phyloP scores from a whole-genome alignment of 2,113 vertebrate species.

The Aleadryas rufinucha region DNA sequence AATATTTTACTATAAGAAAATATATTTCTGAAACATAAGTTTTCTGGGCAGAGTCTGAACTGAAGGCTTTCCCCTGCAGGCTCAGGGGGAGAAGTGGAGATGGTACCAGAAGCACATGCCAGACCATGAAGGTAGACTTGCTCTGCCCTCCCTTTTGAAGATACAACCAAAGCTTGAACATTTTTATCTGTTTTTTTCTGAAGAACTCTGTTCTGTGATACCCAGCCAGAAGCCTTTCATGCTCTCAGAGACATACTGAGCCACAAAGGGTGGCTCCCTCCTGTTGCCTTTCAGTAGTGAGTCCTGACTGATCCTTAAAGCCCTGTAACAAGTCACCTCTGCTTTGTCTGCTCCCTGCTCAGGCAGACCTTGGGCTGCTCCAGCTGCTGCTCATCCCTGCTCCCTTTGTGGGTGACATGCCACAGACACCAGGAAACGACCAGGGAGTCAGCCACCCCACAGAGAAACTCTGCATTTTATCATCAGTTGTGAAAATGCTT shows the following conservation, averaged over 20 bases:
- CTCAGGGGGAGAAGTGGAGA: neutral
- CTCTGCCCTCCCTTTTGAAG: neutral
- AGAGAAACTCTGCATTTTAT: neutral
- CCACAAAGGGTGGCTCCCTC: neutral
- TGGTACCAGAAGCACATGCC: rapidly evolving
- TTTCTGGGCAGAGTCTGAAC: neutral
- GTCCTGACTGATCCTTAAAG: neutral
- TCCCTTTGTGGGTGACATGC: neutral
- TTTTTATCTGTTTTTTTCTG: neutral
- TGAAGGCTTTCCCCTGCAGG: neutral
- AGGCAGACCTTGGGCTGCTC: neutral
- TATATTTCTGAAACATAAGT: neutral
- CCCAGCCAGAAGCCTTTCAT: neutral
- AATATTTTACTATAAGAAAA: neutral
- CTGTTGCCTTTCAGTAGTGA: neutral
- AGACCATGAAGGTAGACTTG: neutral
- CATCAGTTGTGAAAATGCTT: neutral
- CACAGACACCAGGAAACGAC: rapidly evolving
- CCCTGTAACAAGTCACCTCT: neutral
- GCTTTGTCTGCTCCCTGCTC: neutral
- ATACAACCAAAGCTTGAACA: neutral
- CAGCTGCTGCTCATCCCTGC: neutral
- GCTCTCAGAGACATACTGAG: neutral
- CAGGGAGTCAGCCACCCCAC: neutral
- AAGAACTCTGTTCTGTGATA: rapidly evolving